A percentile compares a stretch with the other conserved stretches of the same genome.
Conservation (phyloP, 2,888 invertebrate species). For the Sicus ferrugineus region DNA sequence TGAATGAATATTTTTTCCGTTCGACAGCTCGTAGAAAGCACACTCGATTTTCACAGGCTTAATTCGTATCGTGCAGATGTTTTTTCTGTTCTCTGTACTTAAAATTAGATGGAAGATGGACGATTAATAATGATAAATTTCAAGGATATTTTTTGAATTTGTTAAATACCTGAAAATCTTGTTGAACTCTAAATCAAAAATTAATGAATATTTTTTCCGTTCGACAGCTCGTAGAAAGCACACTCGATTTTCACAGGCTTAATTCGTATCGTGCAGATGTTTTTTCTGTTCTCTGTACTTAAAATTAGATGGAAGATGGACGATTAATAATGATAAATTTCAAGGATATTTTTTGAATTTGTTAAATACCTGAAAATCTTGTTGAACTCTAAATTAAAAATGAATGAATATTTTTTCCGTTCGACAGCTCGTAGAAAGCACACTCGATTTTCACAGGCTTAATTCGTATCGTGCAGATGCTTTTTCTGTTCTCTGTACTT, state of each 20-base stretch:
- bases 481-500: background rate
- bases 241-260: too few species aligned
- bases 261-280: conserved; percentile 8
- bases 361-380: conserved; percentile 39
- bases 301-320: too few species aligned
- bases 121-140: too few species aligned
- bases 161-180: conserved; percentile 39
- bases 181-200: too few species aligned
- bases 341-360: conserved; percentile 40
- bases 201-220: conserved; percentile 24
- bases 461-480: conserved; percentile 6
- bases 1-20: conserved; percentile 24
- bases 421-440: too few species aligned
- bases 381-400: too few species aligned
- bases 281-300: background rate
- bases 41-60: too few species aligned
- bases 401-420: conserved; percentile 24
- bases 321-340: too few species aligned
- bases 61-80: conserved; percentile 8
- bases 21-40: too few species aligned
- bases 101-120: too few species aligned
- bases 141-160: conserved; percentile 40
- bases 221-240: too few species aligned
- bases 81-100: background rate
- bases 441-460: too few species aligned